Evolutionary conservation across 2,113 vertebrate species (phyloP).

Genomic region (Callipepla californica): DNA sequence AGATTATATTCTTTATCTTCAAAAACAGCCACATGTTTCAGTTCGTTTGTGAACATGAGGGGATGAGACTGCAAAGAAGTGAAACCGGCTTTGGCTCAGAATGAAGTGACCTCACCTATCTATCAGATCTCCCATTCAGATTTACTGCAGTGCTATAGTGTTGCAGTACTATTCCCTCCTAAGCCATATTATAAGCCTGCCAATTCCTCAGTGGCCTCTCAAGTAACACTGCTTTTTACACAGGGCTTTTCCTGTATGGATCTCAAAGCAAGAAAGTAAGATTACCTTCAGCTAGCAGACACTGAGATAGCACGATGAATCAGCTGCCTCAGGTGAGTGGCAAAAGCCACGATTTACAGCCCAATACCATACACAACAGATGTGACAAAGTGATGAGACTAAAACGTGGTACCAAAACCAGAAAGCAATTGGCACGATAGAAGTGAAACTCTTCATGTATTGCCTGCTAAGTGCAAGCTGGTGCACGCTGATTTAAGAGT

Average conservation of each 20-base stretch:
- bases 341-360: neutral
- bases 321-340: neutral
- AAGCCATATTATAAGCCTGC: neutral
- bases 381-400: neutral
- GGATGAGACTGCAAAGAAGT: neutral
- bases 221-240: neutral
- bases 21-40: neutral
- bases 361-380: accelerated
- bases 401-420: neutral
- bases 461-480: neutral
- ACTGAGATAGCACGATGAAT: neutral
- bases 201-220: neutral
- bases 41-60: neutral
- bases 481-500: neutral
- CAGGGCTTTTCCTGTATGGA: neutral
- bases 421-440: neutral
- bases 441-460: neutral
- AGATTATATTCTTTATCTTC: neutral
- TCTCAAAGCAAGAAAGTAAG: neutral
- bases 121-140: neutral
- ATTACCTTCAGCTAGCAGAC: neutral
- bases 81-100: neutral
- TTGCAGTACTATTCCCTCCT: neutral
- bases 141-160: neutral
- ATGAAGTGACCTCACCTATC: neutral